Base-by-base conservation (phyloP, 2,113 vertebrate species). In the Spheniscus mendiculus region DNA sequence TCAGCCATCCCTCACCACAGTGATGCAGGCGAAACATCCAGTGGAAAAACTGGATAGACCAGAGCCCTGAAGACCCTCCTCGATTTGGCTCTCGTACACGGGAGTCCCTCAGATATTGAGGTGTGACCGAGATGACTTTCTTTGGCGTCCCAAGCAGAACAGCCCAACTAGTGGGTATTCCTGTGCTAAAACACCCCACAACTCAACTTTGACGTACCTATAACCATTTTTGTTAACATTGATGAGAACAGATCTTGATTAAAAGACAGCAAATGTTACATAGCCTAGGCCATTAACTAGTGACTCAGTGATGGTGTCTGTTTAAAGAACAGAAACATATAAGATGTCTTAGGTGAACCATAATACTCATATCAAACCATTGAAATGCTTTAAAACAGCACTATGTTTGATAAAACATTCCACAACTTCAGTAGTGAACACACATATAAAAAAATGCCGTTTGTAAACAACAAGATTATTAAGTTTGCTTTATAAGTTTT, bases 31-130 rank as follows among this genome's bases (percentile, higher is more conserved):
- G 3, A 56, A 89, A 65, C 1, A 0, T 25, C 69, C 59, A 30
- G 22, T 9, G 32, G 20, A 50, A 80, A 30, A 45, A 17, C 4
- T 8, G 9, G 10, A 55, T 8, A 30, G 47, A 29, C 22, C 44
- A 82, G 29, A 83, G 34, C 44, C 32, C 40, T 72, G 27, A 26
- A 65, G 22, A 44, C 12, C 19, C 14, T 47, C 20, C n/a, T 71
- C 2, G 2, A 25, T 15, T 42, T 76, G 49, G 49, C n/a, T n/a
- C n/a, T 50, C 4, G 2, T 14, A 67, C 47, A 25, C 0, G 0
- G 34, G 19, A 45, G 15, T 32, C 17, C 30, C 30, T 62, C 47
- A 29, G 45, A 50, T 15, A 67, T 10, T 18, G 49, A 70, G 34
- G 16, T 50, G 30, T n/a, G 29, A 73, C 71, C 2, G 6, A 72